Base-by-base conservation (phyloP, 2,113 vertebrate genomes). In the Psettodes erumei region DNA sequence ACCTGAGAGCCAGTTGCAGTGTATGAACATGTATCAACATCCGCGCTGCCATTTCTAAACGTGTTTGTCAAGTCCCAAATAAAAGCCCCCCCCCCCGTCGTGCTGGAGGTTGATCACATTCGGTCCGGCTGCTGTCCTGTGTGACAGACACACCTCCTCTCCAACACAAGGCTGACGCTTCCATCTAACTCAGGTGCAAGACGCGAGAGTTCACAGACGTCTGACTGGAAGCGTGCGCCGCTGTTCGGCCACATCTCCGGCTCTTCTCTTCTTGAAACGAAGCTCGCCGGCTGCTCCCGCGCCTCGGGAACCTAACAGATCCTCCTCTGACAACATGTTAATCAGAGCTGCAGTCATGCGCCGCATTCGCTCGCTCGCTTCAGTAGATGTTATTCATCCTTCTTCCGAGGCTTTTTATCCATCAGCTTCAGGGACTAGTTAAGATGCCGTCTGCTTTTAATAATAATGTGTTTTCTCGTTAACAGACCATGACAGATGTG, bases 401-500 rank as follows among this genome's bases (percentile, higher is more conserved):
- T 1, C 13, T 15, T 37, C 12, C 13, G 42, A 23, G 28, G 19
- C 2, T 38, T 33, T 7, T 12, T 2, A 76, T 55, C 60, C 43
- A 12, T 72, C 42, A 25, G 37, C 27, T 53, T 13, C 7, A 8
- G 23, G 15, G n/a, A 30, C 10, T 15, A 16, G 15, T 51, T 12
- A 1, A 68, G 32, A 38, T 65, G 13, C 2, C 54, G 47, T 32
- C 32, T 40, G 11, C 40, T 23, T 37, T 35, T 58, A 45, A 73
- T 63, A 30, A 65, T 13, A 5, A 23, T 10, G 53, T 54, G 9
- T 45, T 53, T 45, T 79, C 45, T 91, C n/a, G 30, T 76, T 38
- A 73, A 19, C 91, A 99, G 98, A 96, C 98, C 15, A 99, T 99
- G 97, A 99, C 98, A 0, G 98, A 99, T 53, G 98, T 99, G 13